These are phyloP conservation scores for Echinops telfairi DNA, from an alignment of 2,113 vertebrate species.

Conservation along the genomic window DNA sequence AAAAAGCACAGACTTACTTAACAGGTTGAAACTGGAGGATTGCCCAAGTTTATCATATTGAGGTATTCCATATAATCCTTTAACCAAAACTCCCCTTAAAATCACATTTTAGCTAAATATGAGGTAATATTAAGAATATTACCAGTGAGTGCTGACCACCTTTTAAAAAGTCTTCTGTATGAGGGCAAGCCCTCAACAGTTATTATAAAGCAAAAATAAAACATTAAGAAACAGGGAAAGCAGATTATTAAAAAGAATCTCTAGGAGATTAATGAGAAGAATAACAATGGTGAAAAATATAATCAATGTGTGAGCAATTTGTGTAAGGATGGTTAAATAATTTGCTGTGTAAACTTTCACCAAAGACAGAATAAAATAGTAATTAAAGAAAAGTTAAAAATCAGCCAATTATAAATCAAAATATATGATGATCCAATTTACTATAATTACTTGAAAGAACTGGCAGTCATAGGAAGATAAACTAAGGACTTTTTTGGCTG, in stretches of 20 bases:
- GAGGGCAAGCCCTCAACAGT: not conserved
- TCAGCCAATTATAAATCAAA: conserved; percentile 3
- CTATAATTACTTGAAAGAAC: not conserved
- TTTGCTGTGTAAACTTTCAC: not conserved
- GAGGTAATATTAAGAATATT: not conserved
- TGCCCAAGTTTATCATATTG: not conserved
- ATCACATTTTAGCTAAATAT: not conserved
- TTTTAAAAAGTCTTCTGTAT: not conserved
- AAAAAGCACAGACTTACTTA: not conserved
- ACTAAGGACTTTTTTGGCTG: not conserved
- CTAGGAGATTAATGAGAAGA: not conserved
- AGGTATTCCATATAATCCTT: not conserved
- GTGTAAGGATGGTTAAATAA: not conserved
- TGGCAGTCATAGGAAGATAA: not conserved
- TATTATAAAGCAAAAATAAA: not conserved
- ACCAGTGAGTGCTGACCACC: not conserved
- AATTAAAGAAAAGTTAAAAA: conserved; percentile 24
- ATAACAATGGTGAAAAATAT: not conserved
- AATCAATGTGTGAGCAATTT: not conserved
- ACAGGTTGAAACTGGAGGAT: not conserved
- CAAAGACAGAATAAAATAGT: not conserved
- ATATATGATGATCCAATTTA: not conserved
- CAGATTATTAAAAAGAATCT: not conserved
- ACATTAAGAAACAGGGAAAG: not conserved
- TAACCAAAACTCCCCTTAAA: not conserved